These are phyloP conservation scores for Sitophilus oryzae DNA, from an alignment of 1,140 invertebrate species.

Conservation along the genomic window DNA sequence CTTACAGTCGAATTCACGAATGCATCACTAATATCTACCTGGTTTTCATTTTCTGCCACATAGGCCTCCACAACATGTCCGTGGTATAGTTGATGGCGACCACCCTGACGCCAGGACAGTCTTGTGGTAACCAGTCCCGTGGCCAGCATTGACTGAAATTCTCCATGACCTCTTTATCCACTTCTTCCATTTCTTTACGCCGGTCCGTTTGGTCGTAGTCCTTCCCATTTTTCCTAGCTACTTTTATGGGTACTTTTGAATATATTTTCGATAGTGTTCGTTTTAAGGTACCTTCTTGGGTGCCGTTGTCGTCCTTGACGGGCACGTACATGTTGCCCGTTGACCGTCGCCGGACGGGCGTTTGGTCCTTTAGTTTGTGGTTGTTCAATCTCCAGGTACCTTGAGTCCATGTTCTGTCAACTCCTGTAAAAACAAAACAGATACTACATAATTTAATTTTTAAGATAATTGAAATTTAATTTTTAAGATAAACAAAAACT, in stretches of 20 bases:
- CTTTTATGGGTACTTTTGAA: conserved; percentile 25
- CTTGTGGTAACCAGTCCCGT: conserved; percentile 59
- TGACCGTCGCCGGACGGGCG: conserved; percentile 26
- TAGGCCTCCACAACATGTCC: conserved; percentile 60
- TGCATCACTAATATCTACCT: conserved; percentile 43
- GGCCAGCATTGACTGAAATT: conserved; percentile 60
- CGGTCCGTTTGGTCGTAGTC: conserved; percentile 11
- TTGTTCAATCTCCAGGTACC: conserved; percentile 46
- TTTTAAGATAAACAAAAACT: too few relatives aligned
- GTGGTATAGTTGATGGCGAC: conserved; percentile 67
- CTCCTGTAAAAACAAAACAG: conserved; percentile 27
- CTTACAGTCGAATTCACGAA: too few relatives aligned
- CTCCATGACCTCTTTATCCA: conserved; percentile 16
- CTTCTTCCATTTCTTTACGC: neutral
- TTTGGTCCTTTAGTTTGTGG: conserved; percentile 41
- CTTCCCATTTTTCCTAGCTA: conserved; percentile 20
- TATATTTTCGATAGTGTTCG: conserved; percentile 29
- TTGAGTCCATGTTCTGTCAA: conserved; percentile 54
- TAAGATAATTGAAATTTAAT: too few relatives aligned
- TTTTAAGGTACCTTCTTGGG: conserved; percentile 24
- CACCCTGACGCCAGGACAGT: conserved; percentile 59
- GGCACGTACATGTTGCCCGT: conserved; percentile 27
- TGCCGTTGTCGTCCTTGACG: conserved; percentile 10
- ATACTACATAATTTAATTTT: too few relatives aligned
- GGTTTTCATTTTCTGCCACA: conserved; percentile 58